A percentile compares a stretch with the other conserved stretches of the same genome.
Conservation (phyloP, 2,113 vertebrate species). For the Brachyhypopomus gauderio region DNA sequence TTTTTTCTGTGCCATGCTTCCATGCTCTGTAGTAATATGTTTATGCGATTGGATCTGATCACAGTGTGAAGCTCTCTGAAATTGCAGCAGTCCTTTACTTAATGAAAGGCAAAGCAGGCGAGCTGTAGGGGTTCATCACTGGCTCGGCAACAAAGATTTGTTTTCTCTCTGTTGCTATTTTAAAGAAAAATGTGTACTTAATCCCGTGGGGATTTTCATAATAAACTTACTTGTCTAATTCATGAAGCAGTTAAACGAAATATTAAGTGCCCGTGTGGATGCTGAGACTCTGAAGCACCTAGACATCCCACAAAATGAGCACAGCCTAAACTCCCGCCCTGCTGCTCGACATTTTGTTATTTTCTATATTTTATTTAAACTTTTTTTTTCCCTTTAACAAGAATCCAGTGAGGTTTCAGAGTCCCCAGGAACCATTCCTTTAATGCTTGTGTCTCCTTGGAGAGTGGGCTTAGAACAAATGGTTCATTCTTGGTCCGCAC, state of each 20-base stretch:
- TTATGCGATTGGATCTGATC: constrained; percentile 56
- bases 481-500: constrained; percentile 23
- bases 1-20: constrained; percentile 10
- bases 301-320: neutral
- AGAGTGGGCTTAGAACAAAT: constrained; percentile 21
- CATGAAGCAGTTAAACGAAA: constrained; percentile 3
- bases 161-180: constrained; percentile 43
- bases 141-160: constrained; percentile 37
- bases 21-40: constrained; percentile 52
- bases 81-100: constrained; percentile 52
- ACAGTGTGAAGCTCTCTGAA: constrained; percentile 47
- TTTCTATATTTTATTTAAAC: neutral
- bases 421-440: neutral
- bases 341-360: neutral
- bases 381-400: neutral
- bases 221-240: constrained; percentile 11
- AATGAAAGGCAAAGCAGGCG: constrained; percentile 53
- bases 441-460: neutral
- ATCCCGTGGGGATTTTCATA: constrained; percentile 31
- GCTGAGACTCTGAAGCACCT: neutral
- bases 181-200: constrained; percentile 31
- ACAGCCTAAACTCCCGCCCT: neutral
- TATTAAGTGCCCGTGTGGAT: neutral
- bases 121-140: constrained; percentile 47
- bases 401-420: neutral